Percentiles rank a stretch among this genome's conserved stretches.
Conservation (phyloP, 35 echinoderm and acorn worm species). For the Hemicentrotus pulcherrimus region DNA sequence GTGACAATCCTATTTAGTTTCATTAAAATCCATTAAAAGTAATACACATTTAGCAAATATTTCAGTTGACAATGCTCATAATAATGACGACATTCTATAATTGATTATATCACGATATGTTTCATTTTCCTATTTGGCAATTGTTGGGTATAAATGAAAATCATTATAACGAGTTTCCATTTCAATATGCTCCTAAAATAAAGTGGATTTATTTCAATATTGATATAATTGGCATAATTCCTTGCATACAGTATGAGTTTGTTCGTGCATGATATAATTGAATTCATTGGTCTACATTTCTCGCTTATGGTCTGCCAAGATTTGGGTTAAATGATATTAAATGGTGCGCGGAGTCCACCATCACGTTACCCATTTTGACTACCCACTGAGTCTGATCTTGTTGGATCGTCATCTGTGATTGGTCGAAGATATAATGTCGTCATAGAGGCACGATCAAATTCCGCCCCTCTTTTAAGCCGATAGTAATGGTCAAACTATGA, state of each 20-base stretch:
- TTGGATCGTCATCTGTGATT: background rate
- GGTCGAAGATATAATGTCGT: background rate
- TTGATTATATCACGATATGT: too few species aligned
- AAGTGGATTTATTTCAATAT: background rate
- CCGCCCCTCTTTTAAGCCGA: background rate
- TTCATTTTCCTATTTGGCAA: too few species aligned
- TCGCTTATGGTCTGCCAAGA: background rate
- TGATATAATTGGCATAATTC: background rate
- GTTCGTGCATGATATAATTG: background rate
- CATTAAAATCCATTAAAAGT: too few species aligned
- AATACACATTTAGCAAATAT: too few species aligned
- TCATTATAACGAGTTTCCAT: background rate
- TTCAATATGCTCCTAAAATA: background rate
- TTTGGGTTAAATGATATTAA: constrained; percentile 5
- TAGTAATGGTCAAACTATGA: background rate
- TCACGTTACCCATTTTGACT: background rate
- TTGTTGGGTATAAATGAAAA: too few species aligned
- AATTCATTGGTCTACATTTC: background rate
- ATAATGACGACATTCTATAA: too few species aligned
- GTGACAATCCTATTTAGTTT: too few species aligned
- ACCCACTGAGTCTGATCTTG: background rate
- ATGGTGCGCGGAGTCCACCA: background rate
- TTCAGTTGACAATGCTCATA: too few species aligned
- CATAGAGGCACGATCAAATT: background rate
- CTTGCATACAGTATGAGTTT: background rate